Conservation (phyloP, 1,140 invertebrate genomes). For the Zaprionus vittiger region DNA sequence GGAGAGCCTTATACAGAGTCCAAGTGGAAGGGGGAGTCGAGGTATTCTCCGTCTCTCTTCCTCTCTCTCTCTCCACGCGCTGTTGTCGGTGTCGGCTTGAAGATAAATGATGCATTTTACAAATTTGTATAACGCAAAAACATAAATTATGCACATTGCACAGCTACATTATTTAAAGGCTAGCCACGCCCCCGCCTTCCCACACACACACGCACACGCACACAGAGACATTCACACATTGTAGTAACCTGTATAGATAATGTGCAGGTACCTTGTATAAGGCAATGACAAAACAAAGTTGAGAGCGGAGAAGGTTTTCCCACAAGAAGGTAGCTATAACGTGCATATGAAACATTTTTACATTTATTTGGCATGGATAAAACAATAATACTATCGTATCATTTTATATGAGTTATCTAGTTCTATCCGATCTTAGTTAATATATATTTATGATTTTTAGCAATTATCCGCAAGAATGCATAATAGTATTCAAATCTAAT, state of each 20-base stretch:
- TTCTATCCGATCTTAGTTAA: neutral
- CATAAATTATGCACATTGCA: constrained; percentile 69
- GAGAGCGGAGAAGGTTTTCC: neutral
- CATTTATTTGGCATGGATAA: neutral
- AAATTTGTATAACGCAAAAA: constrained; percentile 76
- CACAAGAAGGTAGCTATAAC: neutral
- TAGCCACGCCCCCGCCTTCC: constrained; percentile 26
- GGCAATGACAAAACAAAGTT: constrained; percentile 31
- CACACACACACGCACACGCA: neutral
- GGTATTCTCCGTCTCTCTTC: neutral
- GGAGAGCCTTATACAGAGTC: constrained; percentile 11
- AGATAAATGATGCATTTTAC: constrained; percentile 80
- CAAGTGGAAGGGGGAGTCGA: neutral
- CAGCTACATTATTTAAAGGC: constrained; percentile 49
- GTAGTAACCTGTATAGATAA: neutral
- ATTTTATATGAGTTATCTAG: neutral
- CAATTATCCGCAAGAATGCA: neutral
- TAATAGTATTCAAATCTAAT: neutral
- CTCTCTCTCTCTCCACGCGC: neutral
- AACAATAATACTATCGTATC: too few species aligned
- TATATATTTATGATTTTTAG: neutral
- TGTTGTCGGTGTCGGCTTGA: constrained; percentile 40
- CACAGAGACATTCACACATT: neutral
- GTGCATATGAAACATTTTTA: neutral
- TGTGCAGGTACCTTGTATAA: constrained; percentile 7